These are phyloP conservation scores for Bursaphelenchus mucronatus DNA, from an alignment of 1,140 invertebrate genomes.

Conservation along the genomic window DNA sequence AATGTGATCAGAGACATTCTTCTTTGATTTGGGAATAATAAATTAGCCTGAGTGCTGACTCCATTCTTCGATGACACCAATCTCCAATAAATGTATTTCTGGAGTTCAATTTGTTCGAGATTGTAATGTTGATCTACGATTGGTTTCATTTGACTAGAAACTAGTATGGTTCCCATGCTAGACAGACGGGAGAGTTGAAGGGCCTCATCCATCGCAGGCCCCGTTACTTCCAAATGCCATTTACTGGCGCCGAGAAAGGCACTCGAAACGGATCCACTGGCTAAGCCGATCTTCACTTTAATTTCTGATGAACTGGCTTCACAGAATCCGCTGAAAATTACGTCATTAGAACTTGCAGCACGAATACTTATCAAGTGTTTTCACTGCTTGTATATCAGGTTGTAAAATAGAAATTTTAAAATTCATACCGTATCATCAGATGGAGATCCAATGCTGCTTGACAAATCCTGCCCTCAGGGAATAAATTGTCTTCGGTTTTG, in stretches of 20 bases:
- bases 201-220: constrained; percentile 49
- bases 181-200: constrained; percentile 23
- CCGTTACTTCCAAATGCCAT: constrained; percentile 59
- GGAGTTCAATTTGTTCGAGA: constrained; percentile 26
- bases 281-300: constrained; percentile 51
- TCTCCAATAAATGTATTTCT: constrained; percentile 32
- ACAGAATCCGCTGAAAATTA: constrained; percentile 51
- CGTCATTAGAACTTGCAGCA: neutral
- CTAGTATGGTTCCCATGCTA: constrained; percentile 32
- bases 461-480: constrained; percentile 34
- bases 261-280: constrained; percentile 45
- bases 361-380: neutral
- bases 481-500: constrained; percentile 29
- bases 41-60: constrained; percentile 22
- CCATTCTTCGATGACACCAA: constrained; percentile 20
- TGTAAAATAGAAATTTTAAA: neutral
- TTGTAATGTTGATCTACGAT: constrained; percentile 25
- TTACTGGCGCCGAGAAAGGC: constrained; percentile 54
- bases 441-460: constrained; percentile 48
- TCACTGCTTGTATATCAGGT: constrained; percentile 22
- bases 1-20: constrained; percentile 57
- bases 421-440: constrained; percentile 35
- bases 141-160: constrained; percentile 44
- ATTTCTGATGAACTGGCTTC: constrained; percentile 55
- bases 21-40: constrained; percentile 32